These are phyloP conservation scores for Melangyna quadrimaculata DNA, from an alignment of 2,888 invertebrate species.

Conservation along the genomic window DNA sequence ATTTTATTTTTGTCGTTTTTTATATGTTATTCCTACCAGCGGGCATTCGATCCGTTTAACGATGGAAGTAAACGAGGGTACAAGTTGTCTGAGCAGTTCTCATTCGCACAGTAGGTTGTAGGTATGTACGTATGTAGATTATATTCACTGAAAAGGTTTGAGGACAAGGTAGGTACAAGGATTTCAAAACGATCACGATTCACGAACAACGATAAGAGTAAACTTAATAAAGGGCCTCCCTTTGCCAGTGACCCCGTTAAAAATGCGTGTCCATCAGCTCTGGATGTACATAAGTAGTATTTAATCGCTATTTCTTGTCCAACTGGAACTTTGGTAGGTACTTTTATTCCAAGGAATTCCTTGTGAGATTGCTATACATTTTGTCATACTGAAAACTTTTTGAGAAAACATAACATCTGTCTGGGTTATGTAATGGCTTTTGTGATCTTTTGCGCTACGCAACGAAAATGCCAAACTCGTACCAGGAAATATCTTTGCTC, in stretches of 20 bases:
- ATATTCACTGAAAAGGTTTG: neutral
- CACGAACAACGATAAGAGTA: slow-evolving; percentile 7
- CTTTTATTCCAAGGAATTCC: slow-evolving; percentile 16
- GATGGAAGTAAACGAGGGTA: slow-evolving; percentile 34
- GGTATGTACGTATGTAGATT: too few species aligned
- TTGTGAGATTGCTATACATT: neutral
- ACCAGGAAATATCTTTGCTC: too few species aligned
- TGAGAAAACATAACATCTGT: neutral
- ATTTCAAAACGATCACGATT: slow-evolving; percentile 20
- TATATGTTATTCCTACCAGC: slow-evolving; percentile 21
- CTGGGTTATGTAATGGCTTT: neutral
- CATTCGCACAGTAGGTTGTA: too few species aligned
- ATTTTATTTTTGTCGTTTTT: neutral
- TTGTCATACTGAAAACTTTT: neutral
- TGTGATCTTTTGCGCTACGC: neutral
- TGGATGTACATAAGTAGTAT: too few species aligned
- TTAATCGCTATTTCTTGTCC: neutral
- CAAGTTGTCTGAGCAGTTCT: slow-evolving; percentile 13
- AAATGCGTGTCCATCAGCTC: neutral
- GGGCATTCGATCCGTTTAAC: slow-evolving; percentile 14
- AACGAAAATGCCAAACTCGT: neutral
- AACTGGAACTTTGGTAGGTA: neutral
- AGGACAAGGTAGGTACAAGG: slow-evolving; percentile 12
- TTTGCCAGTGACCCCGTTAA: slow-evolving; percentile 46
- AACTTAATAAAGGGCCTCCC: slow-evolving; percentile 30